Percentiles rank a stretch among this genome's conserved stretches.
phyloP scores from a whole-genome alignment of 2,797 vertebrate species.

The Cyclopterus lumpus region DNA sequence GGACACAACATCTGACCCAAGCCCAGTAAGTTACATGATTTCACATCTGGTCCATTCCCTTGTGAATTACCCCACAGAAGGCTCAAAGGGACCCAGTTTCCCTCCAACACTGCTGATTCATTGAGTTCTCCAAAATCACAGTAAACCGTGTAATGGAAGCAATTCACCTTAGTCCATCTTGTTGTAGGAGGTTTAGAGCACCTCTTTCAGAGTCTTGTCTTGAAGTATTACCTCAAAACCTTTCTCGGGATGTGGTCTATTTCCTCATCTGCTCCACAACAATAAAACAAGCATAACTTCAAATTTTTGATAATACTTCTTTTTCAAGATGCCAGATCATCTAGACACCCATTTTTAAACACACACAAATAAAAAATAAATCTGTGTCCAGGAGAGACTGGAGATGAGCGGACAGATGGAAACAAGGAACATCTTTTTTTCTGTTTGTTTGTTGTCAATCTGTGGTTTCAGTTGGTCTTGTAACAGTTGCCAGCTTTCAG shows the following conservation, averaged over 20 bases:
- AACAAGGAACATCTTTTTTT: constrained; percentile 42
- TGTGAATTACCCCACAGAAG: constrained; percentile 13
- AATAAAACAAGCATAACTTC: constrained; percentile 67
- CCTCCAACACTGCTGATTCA: not conserved
- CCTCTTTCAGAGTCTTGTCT: constrained; percentile 21
- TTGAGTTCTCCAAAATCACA: constrained; percentile 6
- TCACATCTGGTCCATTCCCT: constrained; percentile 28
- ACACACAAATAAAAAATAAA: constrained; percentile 55
- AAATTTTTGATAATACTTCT: constrained; percentile 56
- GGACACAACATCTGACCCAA: constrained; percentile 14
- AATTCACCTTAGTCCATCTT: not conserved
- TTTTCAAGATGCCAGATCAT: constrained; percentile 72
- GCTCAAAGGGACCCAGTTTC: constrained; percentile 1
- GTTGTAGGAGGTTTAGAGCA: not conserved
- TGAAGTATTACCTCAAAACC: not conserved
- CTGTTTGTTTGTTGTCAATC: constrained; percentile 30
- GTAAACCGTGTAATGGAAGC: constrained; percentile 6
- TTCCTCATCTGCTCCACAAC: constrained; percentile 42
- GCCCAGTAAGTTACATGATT: constrained; percentile 1
- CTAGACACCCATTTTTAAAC: constrained; percentile 73
- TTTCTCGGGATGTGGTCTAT: constrained; percentile 29
- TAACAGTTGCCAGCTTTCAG: constrained; percentile 74
- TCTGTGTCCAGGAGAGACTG: constrained; percentile 57
- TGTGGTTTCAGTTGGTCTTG: constrained; percentile 42
- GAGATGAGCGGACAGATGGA: constrained; percentile 53